Evolutionary conservation across 2,797 vertebrate genomes (phyloP).

Genomic region (Hippocampus kuda): DNA sequence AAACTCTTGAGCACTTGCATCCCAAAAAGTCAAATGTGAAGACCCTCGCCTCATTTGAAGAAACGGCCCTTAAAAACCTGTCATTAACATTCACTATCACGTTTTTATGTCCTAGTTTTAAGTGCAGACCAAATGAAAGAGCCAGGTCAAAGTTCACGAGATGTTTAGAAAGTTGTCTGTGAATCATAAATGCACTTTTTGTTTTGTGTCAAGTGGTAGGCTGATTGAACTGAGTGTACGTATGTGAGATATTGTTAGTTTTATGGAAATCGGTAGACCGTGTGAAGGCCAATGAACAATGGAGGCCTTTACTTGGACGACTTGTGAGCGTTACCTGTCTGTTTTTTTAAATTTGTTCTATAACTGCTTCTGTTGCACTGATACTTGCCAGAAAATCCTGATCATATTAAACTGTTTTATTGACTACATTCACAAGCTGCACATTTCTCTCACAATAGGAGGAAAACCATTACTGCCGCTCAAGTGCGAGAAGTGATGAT

Average conservation of each 20-base stretch:
- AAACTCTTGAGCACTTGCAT: conserved; percentile 44
- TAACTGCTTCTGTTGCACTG: conserved; percentile 66
- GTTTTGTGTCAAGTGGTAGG: conserved; percentile 14
- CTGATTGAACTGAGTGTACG: background rate
- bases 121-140: conserved; percentile 64
- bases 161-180: conserved; percentile 31
- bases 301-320: conserved; percentile 52
- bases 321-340: conserved; percentile 22
- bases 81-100: conserved; percentile 5
- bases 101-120: conserved; percentile 22
- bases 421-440: conserved; percentile 51
- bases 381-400: conserved; percentile 58
- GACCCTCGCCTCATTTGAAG: conserved; percentile 11
- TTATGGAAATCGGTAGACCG: conserved; percentile 26
- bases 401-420: conserved; percentile 64
- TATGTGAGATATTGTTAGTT: conserved; percentile 14
- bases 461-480: conserved; percentile 49
- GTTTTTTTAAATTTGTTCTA: conserved; percentile 29
- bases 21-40: background rate
- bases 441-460: conserved; percentile 50
- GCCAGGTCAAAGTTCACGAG: conserved; percentile 36
- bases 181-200: conserved; percentile 62
- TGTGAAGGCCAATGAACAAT: conserved; percentile 23
- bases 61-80: background rate
- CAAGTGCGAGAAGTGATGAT: background rate